Evolutionary conservation across 35 echinoderm and acorn worm genomes (phyloP).

Genomic region (Diadema setosum): DNA sequence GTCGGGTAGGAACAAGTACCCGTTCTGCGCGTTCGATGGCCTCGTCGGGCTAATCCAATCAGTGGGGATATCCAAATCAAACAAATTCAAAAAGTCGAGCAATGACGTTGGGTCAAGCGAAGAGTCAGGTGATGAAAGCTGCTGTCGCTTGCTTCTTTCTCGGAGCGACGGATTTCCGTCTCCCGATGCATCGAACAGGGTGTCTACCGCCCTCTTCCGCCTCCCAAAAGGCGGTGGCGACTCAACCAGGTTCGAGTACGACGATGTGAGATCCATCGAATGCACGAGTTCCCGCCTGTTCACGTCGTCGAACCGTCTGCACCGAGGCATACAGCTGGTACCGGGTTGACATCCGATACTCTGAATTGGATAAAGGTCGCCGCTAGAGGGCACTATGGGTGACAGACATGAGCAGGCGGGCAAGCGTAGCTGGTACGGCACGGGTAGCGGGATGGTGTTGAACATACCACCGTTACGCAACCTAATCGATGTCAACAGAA

Average conservation of each 20-base stretch:
- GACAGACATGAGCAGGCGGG: slow-evolving; percentile 76
- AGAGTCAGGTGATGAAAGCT: background rate
- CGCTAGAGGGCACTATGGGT: background rate
- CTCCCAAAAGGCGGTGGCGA: background rate
- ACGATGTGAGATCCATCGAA: slow-evolving; percentile 74
- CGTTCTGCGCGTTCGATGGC: background rate
- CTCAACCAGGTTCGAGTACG: slow-evolving; percentile 32
- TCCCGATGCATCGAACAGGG: background rate
- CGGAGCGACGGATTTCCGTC: background rate
- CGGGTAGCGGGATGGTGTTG: slow-evolving; percentile 35
- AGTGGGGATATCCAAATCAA: background rate
- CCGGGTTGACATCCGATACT: slow-evolving; percentile 14
- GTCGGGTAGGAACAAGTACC: slow-evolving; percentile 77
- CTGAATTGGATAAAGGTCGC: slow-evolving; percentile 24
- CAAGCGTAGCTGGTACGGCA: slow-evolving; percentile 43
- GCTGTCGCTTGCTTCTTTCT: background rate
- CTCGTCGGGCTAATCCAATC: background rate
- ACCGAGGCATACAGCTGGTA: background rate
- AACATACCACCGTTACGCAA: slow-evolving; percentile 93
- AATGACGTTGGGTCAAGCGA: background rate
- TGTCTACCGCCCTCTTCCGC: background rate
- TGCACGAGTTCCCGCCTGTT: slow-evolving; percentile 49
- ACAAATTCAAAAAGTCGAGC: background rate
- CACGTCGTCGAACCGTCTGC: slow-evolving; percentile 41
- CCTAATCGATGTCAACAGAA: slow-evolving; percentile 1